A percentile compares a stretch with the other conserved stretches of the same genome.
phyloP scores from a whole-genome alignment of 2,113 vertebrate species.

The Pimephales promelas region DNA sequence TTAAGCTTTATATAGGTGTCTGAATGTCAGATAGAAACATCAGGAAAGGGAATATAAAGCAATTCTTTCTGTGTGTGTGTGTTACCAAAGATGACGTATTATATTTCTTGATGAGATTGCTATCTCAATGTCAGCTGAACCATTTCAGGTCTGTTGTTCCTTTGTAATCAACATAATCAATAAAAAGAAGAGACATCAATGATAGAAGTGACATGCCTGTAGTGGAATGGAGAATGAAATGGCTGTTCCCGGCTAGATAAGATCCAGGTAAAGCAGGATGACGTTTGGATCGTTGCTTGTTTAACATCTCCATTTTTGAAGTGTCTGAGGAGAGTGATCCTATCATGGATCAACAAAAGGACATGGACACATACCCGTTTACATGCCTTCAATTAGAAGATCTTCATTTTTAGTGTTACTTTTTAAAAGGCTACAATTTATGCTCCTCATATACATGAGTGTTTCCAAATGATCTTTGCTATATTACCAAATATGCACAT shows the following conservation, averaged over 20 bases:
- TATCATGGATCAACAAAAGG: constrained; percentile 79
- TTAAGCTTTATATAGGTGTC: background rate
- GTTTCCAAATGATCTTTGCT: background rate
- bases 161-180: constrained; percentile 21
- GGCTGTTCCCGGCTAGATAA: constrained; percentile 70
- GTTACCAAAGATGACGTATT: background rate
- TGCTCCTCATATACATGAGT: background rate
- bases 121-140: background rate
- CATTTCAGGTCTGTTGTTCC: constrained; percentile 26
- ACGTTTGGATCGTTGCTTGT: constrained; percentile 69
- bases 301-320: constrained; percentile 74
- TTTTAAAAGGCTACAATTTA: background rate
- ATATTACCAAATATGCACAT: background rate
- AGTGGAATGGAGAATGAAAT: constrained; percentile 70
- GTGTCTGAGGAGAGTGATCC: constrained; percentile 73
- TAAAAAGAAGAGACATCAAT: constrained; percentile 44
- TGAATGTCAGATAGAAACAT: background rate
- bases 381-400: constrained; percentile 55
- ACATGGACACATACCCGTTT: constrained; percentile 66
- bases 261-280: constrained; percentile 77
- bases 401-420: constrained; percentile 1
- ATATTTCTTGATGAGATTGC: background rate
- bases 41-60: background rate
- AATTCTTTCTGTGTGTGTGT: background rate
- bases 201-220: constrained; percentile 50